Evolutionary conservation across 2,888 invertebrate species (phyloP).

Genomic region (Drosophila robusta): DNA sequence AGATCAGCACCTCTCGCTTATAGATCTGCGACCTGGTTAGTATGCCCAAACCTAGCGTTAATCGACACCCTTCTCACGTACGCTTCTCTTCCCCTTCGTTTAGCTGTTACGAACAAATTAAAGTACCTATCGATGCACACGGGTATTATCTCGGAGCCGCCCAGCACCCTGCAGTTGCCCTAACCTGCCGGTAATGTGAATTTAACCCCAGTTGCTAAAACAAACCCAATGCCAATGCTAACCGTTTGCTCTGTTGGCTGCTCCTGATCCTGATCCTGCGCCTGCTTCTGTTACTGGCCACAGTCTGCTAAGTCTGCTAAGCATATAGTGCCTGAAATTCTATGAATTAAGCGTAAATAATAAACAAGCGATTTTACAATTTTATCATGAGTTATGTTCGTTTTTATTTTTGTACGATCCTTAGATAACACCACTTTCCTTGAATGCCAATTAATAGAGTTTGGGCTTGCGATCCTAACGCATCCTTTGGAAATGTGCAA

Average conservation of each 20-base stretch:
- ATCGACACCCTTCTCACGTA: neutral
- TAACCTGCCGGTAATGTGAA: conserved; percentile 74
- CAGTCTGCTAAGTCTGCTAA: conserved; percentile 53
- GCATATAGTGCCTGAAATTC: conserved; percentile 68
- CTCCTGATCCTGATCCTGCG: conserved; percentile 1
- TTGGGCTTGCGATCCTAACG: no score
- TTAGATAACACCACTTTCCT: no score
- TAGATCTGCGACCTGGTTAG: conserved; percentile 95
- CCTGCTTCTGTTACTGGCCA: conserved; percentile 10
- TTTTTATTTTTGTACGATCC: neutral
- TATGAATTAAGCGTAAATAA: conserved; percentile 72
- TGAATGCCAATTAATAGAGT: no score
- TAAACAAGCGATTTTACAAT: conserved; percentile 75
- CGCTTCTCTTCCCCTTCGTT: conserved; percentile 72
- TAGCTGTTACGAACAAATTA: conserved; percentile 96
- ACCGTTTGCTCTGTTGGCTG: conserved; percentile 36
- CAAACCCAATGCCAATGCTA: conserved; percentile 36
- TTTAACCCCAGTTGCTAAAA: conserved; percentile 52
- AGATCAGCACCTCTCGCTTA: conserved; percentile 97
- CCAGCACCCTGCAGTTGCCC: conserved; percentile 90
- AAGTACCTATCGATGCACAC: conserved; percentile 96
- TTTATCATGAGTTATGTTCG: conserved; percentile 46
- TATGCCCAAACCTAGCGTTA: neutral
- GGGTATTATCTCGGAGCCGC: conserved; percentile 95
- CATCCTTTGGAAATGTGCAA: no score